These are phyloP conservation scores for Pelobates cultripes DNA, from an alignment of 2,797 vertebrate genomes.

Conservation along the genomic window DNA sequence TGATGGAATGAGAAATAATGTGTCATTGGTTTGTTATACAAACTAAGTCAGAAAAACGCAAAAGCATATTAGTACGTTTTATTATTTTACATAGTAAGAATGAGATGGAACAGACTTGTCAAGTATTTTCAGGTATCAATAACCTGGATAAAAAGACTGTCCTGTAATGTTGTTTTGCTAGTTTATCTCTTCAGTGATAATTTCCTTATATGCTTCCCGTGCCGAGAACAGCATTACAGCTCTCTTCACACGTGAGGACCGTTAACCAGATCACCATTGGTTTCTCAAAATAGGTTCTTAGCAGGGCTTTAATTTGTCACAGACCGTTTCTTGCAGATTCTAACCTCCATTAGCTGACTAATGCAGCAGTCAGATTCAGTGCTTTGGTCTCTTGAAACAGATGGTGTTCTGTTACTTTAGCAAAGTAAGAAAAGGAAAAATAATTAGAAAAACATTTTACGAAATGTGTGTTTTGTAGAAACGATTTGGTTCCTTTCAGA, in stretches of 20 bases:
- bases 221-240: constrained; percentile 30
- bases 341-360: constrained; percentile 49
- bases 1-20: too few relatives aligned
- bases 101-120: too few relatives aligned
- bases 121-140: too few relatives aligned
- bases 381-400: constrained; percentile 27
- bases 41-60: too few relatives aligned
- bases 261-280: constrained; percentile 23
- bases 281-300: constrained; percentile 54
- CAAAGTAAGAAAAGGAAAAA: constrained; percentile 25
- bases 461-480: constrained; percentile 7
- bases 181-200: not conserved
- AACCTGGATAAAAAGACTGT: not conserved
- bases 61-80: too few relatives aligned
- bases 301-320: constrained; percentile 44
- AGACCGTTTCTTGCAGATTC: constrained; percentile 41
- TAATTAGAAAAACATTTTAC: not conserved
- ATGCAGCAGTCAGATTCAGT: constrained; percentile 29
- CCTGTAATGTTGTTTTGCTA: not conserved
- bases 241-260: constrained; percentile 31
- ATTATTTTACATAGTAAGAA: too few relatives aligned
- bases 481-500: too few relatives aligned
- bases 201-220: constrained; percentile 16
- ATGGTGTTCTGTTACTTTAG: constrained; percentile 49
- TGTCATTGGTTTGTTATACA: too few relatives aligned